Conservation (phyloP, 2,113 vertebrate species). For the Spermophilus dauricus region DNA sequence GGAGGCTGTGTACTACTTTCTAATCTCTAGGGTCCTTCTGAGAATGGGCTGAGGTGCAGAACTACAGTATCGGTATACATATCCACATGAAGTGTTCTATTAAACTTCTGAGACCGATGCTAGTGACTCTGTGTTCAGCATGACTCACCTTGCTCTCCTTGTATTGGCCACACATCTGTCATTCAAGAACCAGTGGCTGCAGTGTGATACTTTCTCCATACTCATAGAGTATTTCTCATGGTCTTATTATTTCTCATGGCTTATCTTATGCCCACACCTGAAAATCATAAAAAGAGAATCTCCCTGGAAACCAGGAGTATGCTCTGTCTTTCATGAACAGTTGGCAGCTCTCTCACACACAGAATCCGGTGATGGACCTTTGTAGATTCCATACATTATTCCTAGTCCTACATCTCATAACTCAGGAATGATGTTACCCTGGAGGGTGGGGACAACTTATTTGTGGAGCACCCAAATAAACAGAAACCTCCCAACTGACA, state of each 20-base stretch:
- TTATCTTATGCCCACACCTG: not conserved
- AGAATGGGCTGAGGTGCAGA: not conserved
- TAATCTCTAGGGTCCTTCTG: not conserved
- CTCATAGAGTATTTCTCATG: not conserved
- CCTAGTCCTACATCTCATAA: not conserved
- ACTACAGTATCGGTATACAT: not conserved
- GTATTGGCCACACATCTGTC: not conserved
- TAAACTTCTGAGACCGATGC: not conserved
- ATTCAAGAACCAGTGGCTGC: not conserved
- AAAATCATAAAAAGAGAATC: not conserved
- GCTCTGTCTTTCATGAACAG: not conserved
- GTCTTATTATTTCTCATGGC: not conserved
- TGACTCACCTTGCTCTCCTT: not conserved
- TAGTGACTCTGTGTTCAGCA: not conserved
- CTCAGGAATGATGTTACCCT: not conserved
- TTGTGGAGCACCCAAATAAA: not conserved
- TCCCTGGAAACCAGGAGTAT: not conserved
- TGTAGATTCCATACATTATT: too few relatives aligned
- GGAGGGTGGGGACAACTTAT: not conserved
- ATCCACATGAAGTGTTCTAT: not conserved
- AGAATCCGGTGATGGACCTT: not conserved
- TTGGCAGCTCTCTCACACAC: not conserved
- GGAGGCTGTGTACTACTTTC: not conserved
- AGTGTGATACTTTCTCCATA: not conserved
- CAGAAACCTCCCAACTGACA: not conserved